Conservation (phyloP, 2,113 vertebrate genomes). For the Barbus barbus region DNA sequence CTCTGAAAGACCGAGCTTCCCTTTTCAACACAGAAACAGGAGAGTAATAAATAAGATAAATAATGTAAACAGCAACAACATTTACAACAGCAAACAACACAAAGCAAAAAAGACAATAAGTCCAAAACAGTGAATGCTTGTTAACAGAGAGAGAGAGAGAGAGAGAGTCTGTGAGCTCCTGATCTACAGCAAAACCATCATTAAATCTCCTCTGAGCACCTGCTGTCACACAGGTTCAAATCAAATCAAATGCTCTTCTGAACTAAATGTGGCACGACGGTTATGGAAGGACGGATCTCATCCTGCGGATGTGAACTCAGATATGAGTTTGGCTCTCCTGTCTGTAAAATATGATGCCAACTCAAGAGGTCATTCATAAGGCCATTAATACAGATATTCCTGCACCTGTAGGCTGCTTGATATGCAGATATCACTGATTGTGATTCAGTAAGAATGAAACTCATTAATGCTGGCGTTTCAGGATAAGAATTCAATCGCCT, state of each 20-base stretch:
- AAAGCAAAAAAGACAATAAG: slow-evolving; percentile 36
- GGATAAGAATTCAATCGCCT: too few relatives aligned
- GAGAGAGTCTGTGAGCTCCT: background rate
- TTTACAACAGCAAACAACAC: slow-evolving; percentile 48
- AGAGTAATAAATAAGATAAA: slow-evolving; percentile 54
- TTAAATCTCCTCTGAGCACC: background rate
- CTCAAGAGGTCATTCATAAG: slow-evolving; percentile 35
- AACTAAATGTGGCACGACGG: background rate
- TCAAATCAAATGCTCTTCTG: too few relatives aligned
- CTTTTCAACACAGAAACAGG: slow-evolving; percentile 44
- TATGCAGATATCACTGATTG: background rate
- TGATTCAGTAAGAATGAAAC: background rate
- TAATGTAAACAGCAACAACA: slow-evolving; percentile 53
- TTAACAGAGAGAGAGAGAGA: slow-evolving; percentile 10
- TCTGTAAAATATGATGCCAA: slow-evolving; percentile 18
- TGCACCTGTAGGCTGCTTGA: too few relatives aligned
- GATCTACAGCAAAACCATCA: background rate
- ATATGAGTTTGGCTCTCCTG: slow-evolving; percentile 8
- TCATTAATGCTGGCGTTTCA: background rate
- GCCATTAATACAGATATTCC: slow-evolving; percentile 21
- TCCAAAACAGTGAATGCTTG: slow-evolving; percentile 1
- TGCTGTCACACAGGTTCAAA: too few relatives aligned
- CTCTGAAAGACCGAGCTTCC: slow-evolving; percentile 9
- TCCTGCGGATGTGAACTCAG: background rate
- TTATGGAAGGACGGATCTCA: background rate